Evolutionary conservation across 2,797 vertebrate species (phyloP).

Genomic region (Phataginus tetradactyla): DNA sequence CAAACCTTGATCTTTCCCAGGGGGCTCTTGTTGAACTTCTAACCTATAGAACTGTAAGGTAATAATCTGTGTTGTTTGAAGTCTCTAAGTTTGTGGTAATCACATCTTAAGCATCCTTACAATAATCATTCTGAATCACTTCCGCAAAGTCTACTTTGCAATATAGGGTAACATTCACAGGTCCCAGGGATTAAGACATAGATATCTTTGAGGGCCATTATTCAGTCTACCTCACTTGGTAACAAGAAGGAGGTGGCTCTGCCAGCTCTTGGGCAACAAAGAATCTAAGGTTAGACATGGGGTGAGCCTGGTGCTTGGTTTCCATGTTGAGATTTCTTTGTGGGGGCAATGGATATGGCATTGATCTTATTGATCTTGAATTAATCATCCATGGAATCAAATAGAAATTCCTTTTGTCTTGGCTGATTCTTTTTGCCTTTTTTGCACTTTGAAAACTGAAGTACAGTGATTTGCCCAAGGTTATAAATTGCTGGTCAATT

Average conservation of each 20-base stretch:
- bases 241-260: background rate
- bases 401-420: background rate
- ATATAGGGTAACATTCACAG: background rate
- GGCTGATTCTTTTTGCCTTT: background rate
- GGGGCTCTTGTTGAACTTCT: background rate
- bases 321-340: background rate
- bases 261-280: background rate
- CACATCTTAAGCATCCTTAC: background rate
- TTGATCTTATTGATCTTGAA: background rate
- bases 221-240: background rate
- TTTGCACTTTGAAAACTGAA: background rate
- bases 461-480: background rate
- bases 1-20: background rate
- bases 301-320: background rate
- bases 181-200: background rate
- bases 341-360: background rate
- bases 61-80: background rate
- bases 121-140: background rate
- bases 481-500: background rate
- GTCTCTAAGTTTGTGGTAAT: background rate
- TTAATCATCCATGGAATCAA: background rate
- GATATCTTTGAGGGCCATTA: background rate
- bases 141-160: background rate
- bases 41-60: background rate
- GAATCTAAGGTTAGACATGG: background rate